A percentile compares a stretch with the other conserved stretches of the same genome.
Conservation (phyloP, 2,113 vertebrate species). For the Amblyopsis rosae region DNA sequence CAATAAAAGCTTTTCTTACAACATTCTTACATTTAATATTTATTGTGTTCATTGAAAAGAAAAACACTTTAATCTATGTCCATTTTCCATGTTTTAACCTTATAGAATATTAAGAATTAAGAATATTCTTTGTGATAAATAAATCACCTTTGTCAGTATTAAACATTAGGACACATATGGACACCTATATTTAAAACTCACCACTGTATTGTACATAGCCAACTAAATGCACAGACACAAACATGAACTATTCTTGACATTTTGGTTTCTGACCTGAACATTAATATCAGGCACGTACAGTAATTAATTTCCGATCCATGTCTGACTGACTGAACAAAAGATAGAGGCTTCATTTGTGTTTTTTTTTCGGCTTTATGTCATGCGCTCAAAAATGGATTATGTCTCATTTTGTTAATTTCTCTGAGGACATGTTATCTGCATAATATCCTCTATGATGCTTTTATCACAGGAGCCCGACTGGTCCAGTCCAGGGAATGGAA, state of each 20-base stretch:
- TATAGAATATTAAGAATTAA: too few species aligned
- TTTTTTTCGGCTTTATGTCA: constrained; percentile 7
- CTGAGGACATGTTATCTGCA: background rate
- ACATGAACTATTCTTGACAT: background rate
- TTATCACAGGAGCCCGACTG: background rate
- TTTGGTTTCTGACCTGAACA: background rate
- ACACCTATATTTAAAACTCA: too few species aligned
- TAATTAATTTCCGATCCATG: background rate
- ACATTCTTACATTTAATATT: constrained; percentile 43
- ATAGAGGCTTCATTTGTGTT: background rate
- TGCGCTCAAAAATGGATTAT: background rate
- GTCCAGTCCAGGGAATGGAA: constrained; percentile 15
- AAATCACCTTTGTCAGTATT: too few species aligned
- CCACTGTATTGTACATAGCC: background rate
- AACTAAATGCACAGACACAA: background rate
- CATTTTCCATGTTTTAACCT: constrained; percentile 17
- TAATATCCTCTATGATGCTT: background rate
- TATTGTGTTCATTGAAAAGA: constrained; percentile 30
- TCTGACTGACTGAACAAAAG: constrained; percentile 4
- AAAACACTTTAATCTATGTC: constrained; percentile 9
- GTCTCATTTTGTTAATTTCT: constrained; percentile 11
- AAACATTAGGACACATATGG: too few species aligned
- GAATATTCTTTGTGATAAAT: too few species aligned
- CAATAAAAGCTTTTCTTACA: constrained; percentile 45
- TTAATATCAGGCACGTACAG: background rate